A percentile compares a stretch with the other conserved stretches of the same genome.
These are phyloP conservation scores for Dolomedes plantarius DNA, from an alignment of 2,888 invertebrate genomes.

Conservation along the genomic window DNA sequence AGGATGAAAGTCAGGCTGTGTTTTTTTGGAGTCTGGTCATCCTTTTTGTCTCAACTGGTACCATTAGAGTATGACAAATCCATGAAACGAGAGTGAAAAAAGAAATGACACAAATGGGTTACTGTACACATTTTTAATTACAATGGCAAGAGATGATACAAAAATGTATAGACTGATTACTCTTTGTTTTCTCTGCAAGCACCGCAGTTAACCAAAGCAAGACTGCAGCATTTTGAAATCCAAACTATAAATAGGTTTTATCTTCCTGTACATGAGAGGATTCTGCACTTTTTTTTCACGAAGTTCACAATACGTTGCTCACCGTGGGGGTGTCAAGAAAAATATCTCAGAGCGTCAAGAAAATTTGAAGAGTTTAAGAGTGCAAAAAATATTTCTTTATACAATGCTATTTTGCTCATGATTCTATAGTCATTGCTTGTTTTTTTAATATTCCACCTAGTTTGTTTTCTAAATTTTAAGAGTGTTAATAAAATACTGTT, in stretches of 20 bases:
- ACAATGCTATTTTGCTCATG: too few species aligned
- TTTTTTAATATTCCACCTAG: background rate
- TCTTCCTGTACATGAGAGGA: conserved; percentile 26
- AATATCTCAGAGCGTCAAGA: background rate
- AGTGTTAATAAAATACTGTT: background rate
- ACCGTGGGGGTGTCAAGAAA: background rate
- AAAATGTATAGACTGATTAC: conserved; percentile 57
- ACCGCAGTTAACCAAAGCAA: conserved; percentile 58
- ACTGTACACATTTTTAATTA: conserved; percentile 71
- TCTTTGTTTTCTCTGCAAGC: conserved; percentile 40
- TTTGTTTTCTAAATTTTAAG: background rate
- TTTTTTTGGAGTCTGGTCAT: too few species aligned
- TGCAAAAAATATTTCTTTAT: background rate
- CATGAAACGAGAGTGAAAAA: too few species aligned
- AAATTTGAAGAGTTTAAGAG: background rate
- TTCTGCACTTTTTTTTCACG: background rate
- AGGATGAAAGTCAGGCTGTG: too few species aligned
- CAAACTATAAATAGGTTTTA: conserved; percentile 35
- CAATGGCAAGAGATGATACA: conserved; percentile 69
- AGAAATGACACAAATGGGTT: background rate
- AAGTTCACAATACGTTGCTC: background rate
- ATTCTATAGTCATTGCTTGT: background rate
- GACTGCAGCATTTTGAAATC: conserved; percentile 33
- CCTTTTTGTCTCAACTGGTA: too few species aligned
- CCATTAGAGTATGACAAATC: too few species aligned